Base-by-base conservation (phyloP, 2,113 vertebrate species). In the Myrmecobius fasciatus region DNA sequence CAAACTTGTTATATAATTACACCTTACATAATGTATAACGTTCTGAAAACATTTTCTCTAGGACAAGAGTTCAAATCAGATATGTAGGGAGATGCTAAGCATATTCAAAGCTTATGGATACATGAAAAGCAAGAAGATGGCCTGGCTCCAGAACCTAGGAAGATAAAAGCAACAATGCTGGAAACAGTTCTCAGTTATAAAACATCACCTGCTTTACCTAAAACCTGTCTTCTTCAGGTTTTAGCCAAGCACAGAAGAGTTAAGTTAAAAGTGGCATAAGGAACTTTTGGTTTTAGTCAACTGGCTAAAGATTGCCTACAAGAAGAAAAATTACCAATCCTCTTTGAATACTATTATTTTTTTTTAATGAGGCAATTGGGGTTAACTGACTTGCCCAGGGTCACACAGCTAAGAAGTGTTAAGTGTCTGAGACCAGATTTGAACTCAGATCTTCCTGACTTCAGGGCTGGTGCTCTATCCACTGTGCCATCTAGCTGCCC, bases 31-130 rank as follows among this genome's bases (percentile, higher is more conserved):
- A 51, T 10, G 31, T 89, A 91, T 56, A 51, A 51, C 49, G 89
- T 93, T 95, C 36, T 92, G 48, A 91, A 52, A 53, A 92, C 49
- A 36, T 92, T 96, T 96, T 90, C 75, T 96, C 91, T 17, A 92
- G 51, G n/a, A 93, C 36, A 60, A 95, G 93, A 60, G 67, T 93
- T 96, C 94, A 95, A 95, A 96, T 24, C 83, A 94, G 53, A 96
- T 56, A 93, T 88, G 0, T 51, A 91, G 52, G 48, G 31, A 89
- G 92, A 94, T 6, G 14, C 47, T 96, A 24, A 95, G 92, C 49
- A 94, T 51, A 96, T 52, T 53, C 26, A 93, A 93, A 60, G 56
- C 31, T 60, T 36, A 60, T 12, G 20, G 26, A 56, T 3, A 56
- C 28, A 60, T 36, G 53, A 83, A 96, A 92, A 53, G 93, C 46